A percentile compares a stretch with the other conserved stretches of the same genome.
These are phyloP conservation scores for Tetanocera ferruginea DNA, from an alignment of 2,888 invertebrate species.

Conservation along the genomic window DNA sequence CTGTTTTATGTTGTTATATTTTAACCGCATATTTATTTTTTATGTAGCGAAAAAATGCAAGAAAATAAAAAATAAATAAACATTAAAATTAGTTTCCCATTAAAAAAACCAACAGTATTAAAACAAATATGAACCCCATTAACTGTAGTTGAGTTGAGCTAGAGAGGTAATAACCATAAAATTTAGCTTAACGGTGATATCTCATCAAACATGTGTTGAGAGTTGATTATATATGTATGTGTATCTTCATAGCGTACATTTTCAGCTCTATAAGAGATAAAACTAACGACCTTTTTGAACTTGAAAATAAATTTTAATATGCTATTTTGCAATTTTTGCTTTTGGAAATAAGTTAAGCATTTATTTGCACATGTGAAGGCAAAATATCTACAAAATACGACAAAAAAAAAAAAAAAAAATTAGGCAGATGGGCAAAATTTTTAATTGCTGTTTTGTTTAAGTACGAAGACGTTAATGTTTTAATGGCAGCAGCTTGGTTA, in stretches of 20 bases:
- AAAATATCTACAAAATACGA: too few species aligned
- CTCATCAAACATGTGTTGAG: too few species aligned
- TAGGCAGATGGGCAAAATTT: background rate
- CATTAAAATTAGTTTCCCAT: background rate
- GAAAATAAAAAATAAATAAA: too few species aligned
- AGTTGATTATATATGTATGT: too few species aligned
- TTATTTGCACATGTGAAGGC: background rate
- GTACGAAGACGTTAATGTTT: too few species aligned
- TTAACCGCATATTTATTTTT: too few species aligned
- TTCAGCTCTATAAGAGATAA: background rate
- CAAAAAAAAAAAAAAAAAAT: background rate
- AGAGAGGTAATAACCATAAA: background rate
- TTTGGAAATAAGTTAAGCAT: background rate
- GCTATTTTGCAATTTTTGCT: background rate
- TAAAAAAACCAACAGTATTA: background rate
- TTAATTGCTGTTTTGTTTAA: background rate
- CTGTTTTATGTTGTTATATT: too few species aligned
- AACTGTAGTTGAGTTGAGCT: background rate
- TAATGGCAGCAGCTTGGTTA: too few species aligned
- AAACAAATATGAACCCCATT: background rate
- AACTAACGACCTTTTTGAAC: constrained; percentile 15
- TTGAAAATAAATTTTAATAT: background rate
- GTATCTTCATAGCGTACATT: too few species aligned
- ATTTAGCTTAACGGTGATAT: background rate
- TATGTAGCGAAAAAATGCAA: too few species aligned